phyloP scores from a whole-genome alignment of 2,113 vertebrate species.

The Phyllostomus hastatus region DNA sequence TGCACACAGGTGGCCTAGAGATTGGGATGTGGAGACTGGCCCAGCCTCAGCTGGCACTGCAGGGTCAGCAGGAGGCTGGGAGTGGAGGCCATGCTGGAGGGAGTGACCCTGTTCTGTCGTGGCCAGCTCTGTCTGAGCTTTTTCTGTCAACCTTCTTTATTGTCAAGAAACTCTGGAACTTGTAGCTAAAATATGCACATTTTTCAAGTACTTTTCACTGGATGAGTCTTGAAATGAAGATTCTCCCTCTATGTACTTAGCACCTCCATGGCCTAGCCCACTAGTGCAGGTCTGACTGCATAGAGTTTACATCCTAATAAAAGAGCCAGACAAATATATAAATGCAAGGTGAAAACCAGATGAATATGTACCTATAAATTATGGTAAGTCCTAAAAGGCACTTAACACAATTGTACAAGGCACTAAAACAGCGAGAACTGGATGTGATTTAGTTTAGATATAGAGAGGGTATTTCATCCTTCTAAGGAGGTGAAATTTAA shows the following conservation, averaged over 20 bases:
- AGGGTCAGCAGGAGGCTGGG: not conserved
- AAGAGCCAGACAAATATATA: not conserved
- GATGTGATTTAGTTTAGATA: not conserved
- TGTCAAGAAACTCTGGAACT: not conserved
- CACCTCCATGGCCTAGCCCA: not conserved
- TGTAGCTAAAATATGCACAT: not conserved
- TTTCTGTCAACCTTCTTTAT: not conserved
- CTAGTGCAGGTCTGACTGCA: not conserved
- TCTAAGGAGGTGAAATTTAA: not conserved
- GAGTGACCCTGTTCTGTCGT: not conserved
- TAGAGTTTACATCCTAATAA: not conserved
- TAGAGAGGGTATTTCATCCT: not conserved
- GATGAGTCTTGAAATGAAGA: not conserved
- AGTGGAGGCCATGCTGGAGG: not conserved
- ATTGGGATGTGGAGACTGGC: not conserved
- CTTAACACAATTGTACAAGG: not conserved
- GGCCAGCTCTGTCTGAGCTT: not conserved
- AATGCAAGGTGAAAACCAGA: not conserved
- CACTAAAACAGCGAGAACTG: not conserved
- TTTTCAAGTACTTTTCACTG: not conserved
- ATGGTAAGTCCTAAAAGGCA: not conserved
- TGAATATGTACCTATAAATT: not conserved
- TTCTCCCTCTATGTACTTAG: not conserved
- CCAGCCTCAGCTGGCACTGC: not conserved
- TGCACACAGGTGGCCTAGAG: not conserved